Percentiles rank a stretch among this genome's conserved stretches.
Evolutionary conservation across 2,888 invertebrate species (phyloP).

Genomic region (Drosophila kuntzei): DNA sequence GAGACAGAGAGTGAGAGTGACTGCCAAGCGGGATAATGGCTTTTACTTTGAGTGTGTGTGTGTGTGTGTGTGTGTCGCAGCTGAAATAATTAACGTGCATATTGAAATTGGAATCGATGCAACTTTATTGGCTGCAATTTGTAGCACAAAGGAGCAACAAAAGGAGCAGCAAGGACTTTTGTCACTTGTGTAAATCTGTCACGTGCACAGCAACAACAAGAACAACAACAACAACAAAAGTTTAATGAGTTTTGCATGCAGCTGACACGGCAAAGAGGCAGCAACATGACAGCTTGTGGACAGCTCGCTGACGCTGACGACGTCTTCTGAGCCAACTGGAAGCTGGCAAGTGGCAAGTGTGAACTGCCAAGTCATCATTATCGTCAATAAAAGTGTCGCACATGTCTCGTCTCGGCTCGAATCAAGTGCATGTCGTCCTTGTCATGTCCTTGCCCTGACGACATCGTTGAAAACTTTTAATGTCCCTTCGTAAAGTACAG

Average conservation of each 20-base stretch:
- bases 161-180: slow-evolving; percentile 9
- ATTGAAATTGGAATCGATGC: slow-evolving; percentile 57
- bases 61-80: slow-evolving; percentile 17
- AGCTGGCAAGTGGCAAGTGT: slow-evolving; percentile 24
- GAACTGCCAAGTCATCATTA: slow-evolving; percentile 78
- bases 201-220: slow-evolving; percentile 51
- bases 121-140: slow-evolving; percentile 52
- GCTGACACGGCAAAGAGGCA: slow-evolving; percentile 41
- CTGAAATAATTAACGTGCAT: slow-evolving; percentile 73
- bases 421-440: slow-evolving; percentile 68
- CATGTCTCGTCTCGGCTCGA: slow-evolving; percentile 75
- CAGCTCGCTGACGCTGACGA: slow-evolving; percentile 13
- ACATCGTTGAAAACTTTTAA: slow-evolving; percentile 76
- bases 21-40: slow-evolving; percentile 30
- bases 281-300: slow-evolving; percentile 4
- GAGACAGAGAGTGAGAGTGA: slow-evolving; percentile 1
- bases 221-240: slow-evolving; percentile 31
- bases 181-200: slow-evolving; percentile 56
- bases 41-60: slow-evolving; percentile 30
- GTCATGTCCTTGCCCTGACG: slow-evolving; percentile 53
- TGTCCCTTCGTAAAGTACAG: slow-evolving; percentile 47
- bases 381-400: slow-evolving; percentile 81
- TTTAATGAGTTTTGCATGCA: slow-evolving; percentile 82
- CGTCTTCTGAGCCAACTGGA: slow-evolving; percentile 31
- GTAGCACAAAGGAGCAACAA: slow-evolving; percentile 21